Percentiles rank a stretch among this genome's conserved stretches.
phyloP scores from a whole-genome alignment of 2,888 invertebrate species.

The Drosophila mulleri region DNA sequence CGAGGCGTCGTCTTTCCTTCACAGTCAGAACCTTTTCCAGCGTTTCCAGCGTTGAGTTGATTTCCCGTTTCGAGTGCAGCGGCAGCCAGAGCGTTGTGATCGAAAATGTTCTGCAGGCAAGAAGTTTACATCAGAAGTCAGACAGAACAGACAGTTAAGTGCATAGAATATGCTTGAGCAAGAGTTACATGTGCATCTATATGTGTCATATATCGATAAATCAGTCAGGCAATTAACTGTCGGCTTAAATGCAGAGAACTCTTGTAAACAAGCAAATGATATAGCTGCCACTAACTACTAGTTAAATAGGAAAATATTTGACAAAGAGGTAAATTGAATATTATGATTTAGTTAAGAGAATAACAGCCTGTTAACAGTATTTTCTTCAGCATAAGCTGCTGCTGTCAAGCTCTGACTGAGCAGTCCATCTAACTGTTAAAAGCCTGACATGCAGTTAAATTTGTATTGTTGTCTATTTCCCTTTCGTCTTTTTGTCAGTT shows the following conservation, averaged over 20 bases:
- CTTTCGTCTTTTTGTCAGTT: neutral
- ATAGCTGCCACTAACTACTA: neutral
- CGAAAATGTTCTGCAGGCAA: conserved; percentile 80
- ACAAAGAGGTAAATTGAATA: too few species aligned
- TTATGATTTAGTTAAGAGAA: too few species aligned
- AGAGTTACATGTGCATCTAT: neutral
- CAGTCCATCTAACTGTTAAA: neutral
- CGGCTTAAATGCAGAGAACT: neutral
- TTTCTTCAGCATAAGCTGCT: too few species aligned
- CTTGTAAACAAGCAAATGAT: neutral
- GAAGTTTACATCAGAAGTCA: neutral
- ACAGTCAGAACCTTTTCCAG: conserved; percentile 83
- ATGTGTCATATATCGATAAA: neutral
- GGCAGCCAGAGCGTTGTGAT: conserved; percentile 85
- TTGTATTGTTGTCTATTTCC: neutral
- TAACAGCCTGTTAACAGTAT: too few species aligned
- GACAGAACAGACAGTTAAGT: neutral
- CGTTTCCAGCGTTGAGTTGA: conserved; percentile 83
- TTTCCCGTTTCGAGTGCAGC: conserved; percentile 84
- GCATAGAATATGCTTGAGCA: neutral
- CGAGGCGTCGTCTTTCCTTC: conserved; percentile 84
- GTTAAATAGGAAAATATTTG: neutral
- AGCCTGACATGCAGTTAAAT: neutral
- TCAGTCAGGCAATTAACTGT: neutral
- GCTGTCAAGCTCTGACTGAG: too few species aligned